Evolutionary conservation across 1,140 invertebrate species (phyloP).

Genomic region (Drosophila trapezifrons): DNA sequence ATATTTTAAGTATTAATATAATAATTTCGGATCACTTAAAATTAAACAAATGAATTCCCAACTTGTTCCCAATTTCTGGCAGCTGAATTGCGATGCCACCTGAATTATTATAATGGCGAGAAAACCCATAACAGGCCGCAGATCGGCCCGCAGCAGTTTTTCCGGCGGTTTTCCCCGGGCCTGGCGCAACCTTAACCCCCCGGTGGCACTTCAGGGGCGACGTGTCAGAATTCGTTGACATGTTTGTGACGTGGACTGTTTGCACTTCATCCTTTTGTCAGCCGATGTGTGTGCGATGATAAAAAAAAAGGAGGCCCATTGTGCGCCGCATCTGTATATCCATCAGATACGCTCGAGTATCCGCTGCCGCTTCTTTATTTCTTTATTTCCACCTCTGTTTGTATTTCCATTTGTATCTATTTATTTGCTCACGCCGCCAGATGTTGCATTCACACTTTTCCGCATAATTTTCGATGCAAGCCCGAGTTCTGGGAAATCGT

Average conservation of each 20-base stretch:
- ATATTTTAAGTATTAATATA: neutral
- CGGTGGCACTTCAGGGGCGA: slow-evolving; percentile 68
- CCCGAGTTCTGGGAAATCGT: slow-evolving; percentile 30
- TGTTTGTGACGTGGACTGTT: slow-evolving; percentile 70
- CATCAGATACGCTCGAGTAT: slow-evolving; percentile 51
- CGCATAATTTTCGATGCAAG: slow-evolving; percentile 38
- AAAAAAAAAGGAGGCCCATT: slow-evolving; percentile 41
- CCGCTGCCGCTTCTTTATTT: slow-evolving; percentile 24
- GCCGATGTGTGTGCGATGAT: slow-evolving; percentile 62
- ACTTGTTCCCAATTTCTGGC: neutral
- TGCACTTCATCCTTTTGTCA: slow-evolving; percentile 78
- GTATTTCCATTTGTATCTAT: slow-evolving; percentile 30
- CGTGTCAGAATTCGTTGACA: slow-evolving; percentile 74
- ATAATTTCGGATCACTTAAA: no score
- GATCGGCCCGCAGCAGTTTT: slow-evolving; percentile 9
- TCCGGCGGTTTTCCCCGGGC: slow-evolving; percentile 11
- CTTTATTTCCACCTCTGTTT: slow-evolving; percentile 10
- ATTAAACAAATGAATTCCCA: no score
- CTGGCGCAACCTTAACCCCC: neutral
- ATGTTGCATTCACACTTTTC: slow-evolving; percentile 63
- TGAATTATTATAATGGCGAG: slow-evolving; percentile 37
- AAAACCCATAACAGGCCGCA: slow-evolving; percentile 58
- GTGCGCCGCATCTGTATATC: slow-evolving; percentile 46
- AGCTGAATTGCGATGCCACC: slow-evolving; percentile 3
- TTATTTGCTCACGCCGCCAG: slow-evolving; percentile 67